These are phyloP conservation scores for Acrocephalus scirpaceus DNA, from an alignment of 2,797 vertebrate species.

Conservation along the genomic window DNA sequence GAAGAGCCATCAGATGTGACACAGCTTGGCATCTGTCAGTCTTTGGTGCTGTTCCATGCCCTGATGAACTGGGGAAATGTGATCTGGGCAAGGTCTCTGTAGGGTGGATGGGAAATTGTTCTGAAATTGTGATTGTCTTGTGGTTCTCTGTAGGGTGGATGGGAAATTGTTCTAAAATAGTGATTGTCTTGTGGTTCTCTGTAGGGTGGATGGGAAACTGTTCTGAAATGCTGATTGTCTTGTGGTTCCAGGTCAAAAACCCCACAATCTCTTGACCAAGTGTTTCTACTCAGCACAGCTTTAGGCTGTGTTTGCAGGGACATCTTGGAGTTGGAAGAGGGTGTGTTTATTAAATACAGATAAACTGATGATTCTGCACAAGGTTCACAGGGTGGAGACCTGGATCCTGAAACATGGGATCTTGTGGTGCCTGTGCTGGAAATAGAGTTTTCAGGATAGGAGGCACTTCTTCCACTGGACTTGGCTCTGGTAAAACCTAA, in stretches of 20 bases:
- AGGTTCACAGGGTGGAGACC: neutral
- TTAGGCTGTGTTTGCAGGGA: neutral
- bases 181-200: neutral
- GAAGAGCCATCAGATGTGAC: conserved; percentile 29
- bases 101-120: conserved; percentile 41
- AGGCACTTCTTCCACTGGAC: neutral
- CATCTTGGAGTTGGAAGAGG: neutral
- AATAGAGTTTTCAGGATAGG: neutral
- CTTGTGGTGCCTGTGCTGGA: neutral
- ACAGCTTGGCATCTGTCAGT: neutral
- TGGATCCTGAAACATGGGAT: neutral
- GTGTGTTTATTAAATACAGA: neutral
- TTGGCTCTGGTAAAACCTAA: neutral
- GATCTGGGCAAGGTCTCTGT: neutral
- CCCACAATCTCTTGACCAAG: neutral
- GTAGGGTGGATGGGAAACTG: conserved; percentile 31
- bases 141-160: neutral
- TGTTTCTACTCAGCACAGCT: neutral
- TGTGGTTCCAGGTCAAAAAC: neutral
- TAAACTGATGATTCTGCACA: rapidly evolving
- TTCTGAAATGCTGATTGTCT: neutral
- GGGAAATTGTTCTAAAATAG: conserved; percentile 26
- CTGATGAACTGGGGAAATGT: neutral
- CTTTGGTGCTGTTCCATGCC: conserved; percentile 50
- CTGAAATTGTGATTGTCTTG: neutral